phyloP scores from a whole-genome alignment of 2,888 invertebrate genomes.

The Conistra vaccinii region DNA sequence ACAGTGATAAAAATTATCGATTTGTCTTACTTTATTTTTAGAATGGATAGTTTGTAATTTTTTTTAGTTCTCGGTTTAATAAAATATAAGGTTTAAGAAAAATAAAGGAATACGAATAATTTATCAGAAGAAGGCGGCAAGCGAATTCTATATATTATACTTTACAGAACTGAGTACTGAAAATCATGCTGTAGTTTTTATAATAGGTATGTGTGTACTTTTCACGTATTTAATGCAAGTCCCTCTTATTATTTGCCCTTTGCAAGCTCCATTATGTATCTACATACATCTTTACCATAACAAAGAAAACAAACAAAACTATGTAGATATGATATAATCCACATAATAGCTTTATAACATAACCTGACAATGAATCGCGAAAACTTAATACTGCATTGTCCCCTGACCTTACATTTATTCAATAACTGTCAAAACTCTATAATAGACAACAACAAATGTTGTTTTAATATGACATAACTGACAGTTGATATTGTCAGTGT shows the following conservation, averaged over 20 bases:
- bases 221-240: neutral
- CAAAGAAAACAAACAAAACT: neutral
- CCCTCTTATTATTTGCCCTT: too few relatives aligned
- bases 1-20: too few relatives aligned
- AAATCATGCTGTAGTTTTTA: neutral
- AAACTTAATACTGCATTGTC: slow-evolving; percentile 12
- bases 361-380: slow-evolving; percentile 21
- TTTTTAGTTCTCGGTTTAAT: neutral
- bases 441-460: slow-evolving; percentile 41
- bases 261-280: neutral
- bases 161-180: too few relatives aligned
- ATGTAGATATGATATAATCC: slow-evolving; percentile 12
- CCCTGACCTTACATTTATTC: slow-evolving; percentile 24
- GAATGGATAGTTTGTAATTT: neutral
- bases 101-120: neutral
- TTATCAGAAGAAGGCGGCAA: neutral
- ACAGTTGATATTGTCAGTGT: slow-evolving; percentile 46
- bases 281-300: neutral
- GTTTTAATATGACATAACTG: slow-evolving; percentile 56
- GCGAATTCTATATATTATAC: neutral
- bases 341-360: neutral
- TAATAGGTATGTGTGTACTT: neutral
- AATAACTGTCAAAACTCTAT: slow-evolving; percentile 39
- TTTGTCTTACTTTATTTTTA: neutral
- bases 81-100: too few relatives aligned